Base-by-base conservation (phyloP, 1,140 invertebrate species). In the Aphaenogaster floridana region DNA sequence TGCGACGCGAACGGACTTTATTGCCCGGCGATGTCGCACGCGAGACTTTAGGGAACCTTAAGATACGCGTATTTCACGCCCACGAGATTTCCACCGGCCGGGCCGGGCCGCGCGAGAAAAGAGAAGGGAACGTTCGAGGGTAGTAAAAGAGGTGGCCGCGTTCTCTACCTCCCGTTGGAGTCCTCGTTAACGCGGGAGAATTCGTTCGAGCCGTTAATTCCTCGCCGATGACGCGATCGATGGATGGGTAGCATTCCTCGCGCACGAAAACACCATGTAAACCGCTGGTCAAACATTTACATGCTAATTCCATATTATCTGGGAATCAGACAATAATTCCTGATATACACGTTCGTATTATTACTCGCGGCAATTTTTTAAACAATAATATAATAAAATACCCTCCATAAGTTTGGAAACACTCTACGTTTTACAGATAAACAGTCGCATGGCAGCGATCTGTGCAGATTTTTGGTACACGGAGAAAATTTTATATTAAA, bases 1-100 rank as follows among this genome's bases (percentile, higher is more conserved):
- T 84, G 80, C 80, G 80, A 84, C 69, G 69, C 54, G 17, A 84
- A 84, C 28, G 68, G 36, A 83, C 42, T 84, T 84, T 84, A 84
- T 74, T 84, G 42, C 80, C 42, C 68, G 52, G 42, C 80, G 42
- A 74, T 54, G 71, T 63, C 48, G 52, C 66, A 50, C 42, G 21
- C 52, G 39, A 28, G 45, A 48, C 69, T 76, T 63, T 61, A 84
- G 80, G n/a, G 54, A 54, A 50, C n/a, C 80, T 84, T 84, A 84
- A 84, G 69, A 84, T 61, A 63, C 80, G 69, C 54, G 69, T 84
- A 84, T 84, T 84, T 84, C 34, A 84, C 69, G 69, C 69, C 69
- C 54, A 84, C 69, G 80, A 76, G 69, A 84, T 74, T 84, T 84
- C 8, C 80, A 84, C 39, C 69, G 79, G 11, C 21, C 28, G 11